These are phyloP conservation scores for Caenorhabditis sinica DNA, from an alignment of 2,888 invertebrate species.

Conservation along the genomic window DNA sequence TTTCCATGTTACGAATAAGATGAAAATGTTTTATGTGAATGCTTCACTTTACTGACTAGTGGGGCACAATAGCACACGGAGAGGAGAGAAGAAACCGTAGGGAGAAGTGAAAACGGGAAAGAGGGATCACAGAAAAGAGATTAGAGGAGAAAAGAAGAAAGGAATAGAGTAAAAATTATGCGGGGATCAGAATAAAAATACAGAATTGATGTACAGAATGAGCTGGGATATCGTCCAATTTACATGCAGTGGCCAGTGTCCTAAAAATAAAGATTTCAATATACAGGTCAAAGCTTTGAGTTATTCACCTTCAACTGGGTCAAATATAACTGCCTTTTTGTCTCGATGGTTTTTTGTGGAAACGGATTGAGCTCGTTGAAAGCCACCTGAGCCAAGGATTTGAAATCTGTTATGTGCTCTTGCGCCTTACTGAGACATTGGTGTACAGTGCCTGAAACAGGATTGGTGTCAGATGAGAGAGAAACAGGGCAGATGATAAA, in stretches of 20 bases:
- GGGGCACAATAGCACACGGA: slow-evolving; percentile 33
- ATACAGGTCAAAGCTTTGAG: too few species aligned
- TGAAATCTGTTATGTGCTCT: slow-evolving; percentile 85
- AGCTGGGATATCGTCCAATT: slow-evolving; percentile 17
- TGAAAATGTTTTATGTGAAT: not conserved
- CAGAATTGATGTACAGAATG: slow-evolving; percentile 38
- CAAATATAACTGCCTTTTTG: slow-evolving; percentile 85
- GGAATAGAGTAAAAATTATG: slow-evolving; percentile 29
- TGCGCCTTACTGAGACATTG: slow-evolving; percentile 85
- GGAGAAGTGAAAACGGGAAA: slow-evolving; percentile 23
- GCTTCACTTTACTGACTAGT: not conserved
- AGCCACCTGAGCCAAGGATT: slow-evolving; percentile 85
- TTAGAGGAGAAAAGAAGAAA: slow-evolving; percentile 2
- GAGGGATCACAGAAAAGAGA: slow-evolving; percentile 32
- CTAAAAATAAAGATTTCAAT: slow-evolving; percentile 28
- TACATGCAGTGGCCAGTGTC: slow-evolving; percentile 62
- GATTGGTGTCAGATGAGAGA: not conserved
- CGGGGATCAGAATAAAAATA: slow-evolving; percentile 21
- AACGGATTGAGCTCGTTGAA: slow-evolving; percentile 86
- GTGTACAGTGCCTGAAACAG: slow-evolving; percentile 76
- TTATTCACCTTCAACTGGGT: slow-evolving; percentile 83
- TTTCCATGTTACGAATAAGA: not conserved
- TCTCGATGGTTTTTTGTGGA: slow-evolving; percentile 85
- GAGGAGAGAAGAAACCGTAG: slow-evolving; percentile 40
- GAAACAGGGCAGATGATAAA: too few species aligned